These are phyloP conservation scores for Glaucomys volans DNA, from an alignment of 2,113 vertebrate genomes.

Conservation along the genomic window DNA sequence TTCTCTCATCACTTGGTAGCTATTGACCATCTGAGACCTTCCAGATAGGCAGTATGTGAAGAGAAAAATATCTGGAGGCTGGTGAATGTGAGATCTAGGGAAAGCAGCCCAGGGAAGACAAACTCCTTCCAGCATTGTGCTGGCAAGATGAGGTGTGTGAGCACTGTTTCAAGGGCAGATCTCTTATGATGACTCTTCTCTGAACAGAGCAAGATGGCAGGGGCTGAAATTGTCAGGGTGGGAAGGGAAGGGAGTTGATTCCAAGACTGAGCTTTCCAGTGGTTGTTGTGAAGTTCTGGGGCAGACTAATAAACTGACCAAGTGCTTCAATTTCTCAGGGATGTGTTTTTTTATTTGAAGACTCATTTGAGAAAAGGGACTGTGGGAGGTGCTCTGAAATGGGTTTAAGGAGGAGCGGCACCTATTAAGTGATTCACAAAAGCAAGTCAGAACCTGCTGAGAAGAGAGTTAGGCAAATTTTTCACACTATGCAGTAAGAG, in stretches of 20 bases:
- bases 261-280: not conserved
- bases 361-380: constrained; percentile 14
- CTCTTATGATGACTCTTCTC: not conserved
- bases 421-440: constrained; percentile 24
- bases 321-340: constrained; percentile 10
- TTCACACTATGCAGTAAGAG: not conserved
- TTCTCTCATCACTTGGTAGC: not conserved
- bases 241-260: not conserved
- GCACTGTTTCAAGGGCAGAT: not conserved
- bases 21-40: not conserved
- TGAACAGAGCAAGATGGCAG: not conserved
- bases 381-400: not conserved
- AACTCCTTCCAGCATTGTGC: not conserved
- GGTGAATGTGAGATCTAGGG: not conserved
- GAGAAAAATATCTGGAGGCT: not conserved
- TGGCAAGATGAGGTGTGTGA: not conserved
- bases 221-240: too few relatives aligned
- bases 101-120: not conserved
- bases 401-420: not conserved
- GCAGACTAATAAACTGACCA: not conserved
- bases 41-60: not conserved
- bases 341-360: constrained; percentile 14
- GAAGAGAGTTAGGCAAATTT: not conserved
- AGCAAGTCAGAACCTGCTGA: not conserved
- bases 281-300: not conserved